phyloP scores from a whole-genome alignment of 2,888 invertebrate genomes.

The Dermolepida albohirtum region DNA sequence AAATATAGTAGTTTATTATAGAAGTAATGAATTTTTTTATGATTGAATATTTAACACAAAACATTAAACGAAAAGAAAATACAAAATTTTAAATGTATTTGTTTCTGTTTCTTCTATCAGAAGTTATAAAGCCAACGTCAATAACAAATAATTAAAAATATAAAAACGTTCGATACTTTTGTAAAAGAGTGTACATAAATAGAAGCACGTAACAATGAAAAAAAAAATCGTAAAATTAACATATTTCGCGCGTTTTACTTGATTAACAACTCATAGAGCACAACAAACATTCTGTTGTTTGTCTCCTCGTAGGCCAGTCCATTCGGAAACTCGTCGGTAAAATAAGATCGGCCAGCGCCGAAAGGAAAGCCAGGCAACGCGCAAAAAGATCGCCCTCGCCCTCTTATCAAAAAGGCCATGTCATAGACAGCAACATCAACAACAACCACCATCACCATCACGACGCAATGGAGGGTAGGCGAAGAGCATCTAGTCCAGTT shows the following conservation, averaged over 20 bases:
- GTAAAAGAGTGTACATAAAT: neutral
- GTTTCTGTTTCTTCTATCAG: too few relatives aligned
- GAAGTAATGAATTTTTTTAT: too few relatives aligned
- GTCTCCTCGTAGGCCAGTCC: slow-evolving; percentile 75
- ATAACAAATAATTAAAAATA: too few relatives aligned
- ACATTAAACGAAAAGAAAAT: too few relatives aligned
- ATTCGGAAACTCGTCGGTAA: slow-evolving; percentile 86
- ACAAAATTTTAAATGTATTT: too few relatives aligned
- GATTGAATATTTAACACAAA: too few relatives aligned
- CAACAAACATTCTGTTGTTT: neutral
- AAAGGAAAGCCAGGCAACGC: slow-evolving; percentile 73
- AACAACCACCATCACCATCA: slow-evolving; percentile 39
- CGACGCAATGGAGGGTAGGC: slow-evolving; percentile 43
- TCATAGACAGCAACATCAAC: slow-evolving; percentile 68
- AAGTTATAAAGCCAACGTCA: too few relatives aligned
- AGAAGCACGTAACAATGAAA: neutral
- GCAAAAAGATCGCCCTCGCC: slow-evolving; percentile 71
- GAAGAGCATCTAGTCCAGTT: slow-evolving; percentile 64
- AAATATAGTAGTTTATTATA: too few relatives aligned
- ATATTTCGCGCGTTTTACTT: slow-evolving; percentile 11
- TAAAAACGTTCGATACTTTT: too few relatives aligned
- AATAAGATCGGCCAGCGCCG: slow-evolving; percentile 80
- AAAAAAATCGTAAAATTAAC: slow-evolving; percentile 7
- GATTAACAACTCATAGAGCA: neutral
- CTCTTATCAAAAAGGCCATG: slow-evolving; percentile 70